Evolutionary conservation across 2,113 vertebrate genomes (phyloP).

Genomic region (Coregonus clupeaformis): DNA sequence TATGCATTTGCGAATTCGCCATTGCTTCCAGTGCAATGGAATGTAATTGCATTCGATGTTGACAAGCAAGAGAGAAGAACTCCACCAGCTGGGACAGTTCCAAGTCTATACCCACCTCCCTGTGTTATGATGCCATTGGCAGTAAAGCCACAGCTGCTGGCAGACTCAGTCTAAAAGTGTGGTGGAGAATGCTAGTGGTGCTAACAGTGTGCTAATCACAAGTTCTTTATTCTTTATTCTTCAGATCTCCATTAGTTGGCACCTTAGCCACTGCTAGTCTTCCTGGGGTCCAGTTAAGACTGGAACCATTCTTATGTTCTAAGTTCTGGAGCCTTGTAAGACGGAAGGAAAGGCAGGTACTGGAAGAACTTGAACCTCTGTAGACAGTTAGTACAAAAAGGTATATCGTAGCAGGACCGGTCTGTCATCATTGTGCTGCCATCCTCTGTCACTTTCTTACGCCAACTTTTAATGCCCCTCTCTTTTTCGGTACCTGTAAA

Average conservation of each 20-base stretch:
- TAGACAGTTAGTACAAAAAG: slow-evolving; percentile 54
- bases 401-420: slow-evolving; percentile 70
- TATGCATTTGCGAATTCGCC: no score
- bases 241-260: no score
- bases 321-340: slow-evolving; percentile 39
- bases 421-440: slow-evolving; percentile 25
- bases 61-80: no score
- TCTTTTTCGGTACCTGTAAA: slow-evolving; percentile 67
- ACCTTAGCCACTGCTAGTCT: no score
- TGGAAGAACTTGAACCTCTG: slow-evolving; percentile 54
- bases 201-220: not conserved
- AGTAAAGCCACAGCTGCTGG: not conserved
- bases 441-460: slow-evolving; percentile 41
- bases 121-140: no score
- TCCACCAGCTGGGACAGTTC: no score
- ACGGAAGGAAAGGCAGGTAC: slow-evolving; percentile 71
- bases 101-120: no score
- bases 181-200: not conserved
- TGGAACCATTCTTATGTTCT: not conserved
- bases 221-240: no score
- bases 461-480: slow-evolving; percentile 69
- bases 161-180: not conserved
- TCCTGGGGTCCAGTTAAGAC: not conserved
- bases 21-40: no score
- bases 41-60: no score